A percentile compares a stretch with the other conserved stretches of the same genome.
phyloP scores from a whole-genome alignment of 2,888 invertebrate species.

The Cheilosia vulpina region DNA sequence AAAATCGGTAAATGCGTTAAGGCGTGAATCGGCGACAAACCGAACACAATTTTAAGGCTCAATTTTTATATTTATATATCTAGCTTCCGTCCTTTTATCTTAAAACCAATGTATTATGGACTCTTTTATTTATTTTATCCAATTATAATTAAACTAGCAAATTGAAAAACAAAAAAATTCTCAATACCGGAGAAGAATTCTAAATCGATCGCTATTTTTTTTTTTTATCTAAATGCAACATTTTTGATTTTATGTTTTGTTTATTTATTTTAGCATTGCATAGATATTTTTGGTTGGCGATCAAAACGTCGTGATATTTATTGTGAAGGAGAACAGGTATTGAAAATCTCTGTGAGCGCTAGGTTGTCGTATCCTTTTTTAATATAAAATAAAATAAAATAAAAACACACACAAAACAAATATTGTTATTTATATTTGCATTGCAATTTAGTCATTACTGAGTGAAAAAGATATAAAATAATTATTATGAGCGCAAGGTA shows the following conservation, averaged over 20 bases:
- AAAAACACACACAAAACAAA: slow-evolving; percentile 5
- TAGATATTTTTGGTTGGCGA: slow-evolving; percentile 57
- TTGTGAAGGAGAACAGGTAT: slow-evolving; percentile 75
- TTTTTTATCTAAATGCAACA: slow-evolving; percentile 19
- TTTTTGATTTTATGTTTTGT: slow-evolving; percentile 61
- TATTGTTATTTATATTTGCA: slow-evolving; percentile 37
- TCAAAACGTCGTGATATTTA: slow-evolving; percentile 47
- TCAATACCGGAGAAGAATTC: background rate
- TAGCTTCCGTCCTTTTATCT: no score
- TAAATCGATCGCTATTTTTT: background rate
- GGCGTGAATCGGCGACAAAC: no score
- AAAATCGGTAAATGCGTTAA: no score
- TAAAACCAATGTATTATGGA: no score
- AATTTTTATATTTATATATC: no score
- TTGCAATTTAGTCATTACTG: slow-evolving; percentile 59
- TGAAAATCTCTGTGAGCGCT: slow-evolving; percentile 69
- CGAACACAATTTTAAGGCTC: no score
- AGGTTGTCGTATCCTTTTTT: slow-evolving; percentile 65
- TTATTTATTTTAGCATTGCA: slow-evolving; percentile 70
- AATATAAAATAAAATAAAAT: slow-evolving; percentile 9
- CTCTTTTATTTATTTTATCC: no score
- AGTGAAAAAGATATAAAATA: slow-evolving; percentile 53
- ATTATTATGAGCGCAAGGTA: slow-evolving; percentile 69
- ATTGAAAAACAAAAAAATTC: background rate
- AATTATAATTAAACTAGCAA: no score